Evolutionary conservation across 2,888 invertebrate genomes (phyloP).

Genomic region (Scaptomyza reducta): DNA sequence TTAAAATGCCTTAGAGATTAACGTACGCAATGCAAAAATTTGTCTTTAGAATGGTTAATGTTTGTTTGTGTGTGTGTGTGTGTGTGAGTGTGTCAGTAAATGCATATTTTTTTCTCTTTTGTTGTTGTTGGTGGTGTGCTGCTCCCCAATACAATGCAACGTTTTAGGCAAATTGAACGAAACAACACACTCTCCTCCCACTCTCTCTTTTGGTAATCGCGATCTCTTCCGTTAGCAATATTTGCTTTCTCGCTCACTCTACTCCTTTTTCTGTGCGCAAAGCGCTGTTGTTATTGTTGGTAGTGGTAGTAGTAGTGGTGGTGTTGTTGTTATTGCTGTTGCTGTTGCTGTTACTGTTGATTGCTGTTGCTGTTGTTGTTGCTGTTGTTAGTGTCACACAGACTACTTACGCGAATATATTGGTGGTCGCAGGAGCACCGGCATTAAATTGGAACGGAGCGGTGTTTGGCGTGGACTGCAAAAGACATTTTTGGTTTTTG

Average conservation of each 20-base stretch:
- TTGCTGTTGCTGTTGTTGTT: constrained; percentile 15
- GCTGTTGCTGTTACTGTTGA: not conserved
- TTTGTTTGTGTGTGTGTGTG: constrained; percentile 7
- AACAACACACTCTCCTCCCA: constrained; percentile 24
- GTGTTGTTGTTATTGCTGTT: constrained; percentile 10
- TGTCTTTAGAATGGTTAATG: constrained; percentile 26
- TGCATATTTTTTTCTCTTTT: not conserved
- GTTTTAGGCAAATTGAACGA: not conserved
- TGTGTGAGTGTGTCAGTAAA: constrained; percentile 13
- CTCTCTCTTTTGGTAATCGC: constrained; percentile 2
- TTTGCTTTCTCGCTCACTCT: constrained; percentile 3
- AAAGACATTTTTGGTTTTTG: constrained; percentile 65
- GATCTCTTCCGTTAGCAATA: constrained; percentile 14
- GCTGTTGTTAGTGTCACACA: constrained; percentile 24
- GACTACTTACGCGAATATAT: constrained; percentile 84
- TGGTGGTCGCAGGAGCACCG: constrained; percentile 80
- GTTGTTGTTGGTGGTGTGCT: not conserved
- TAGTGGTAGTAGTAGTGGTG: not conserved
- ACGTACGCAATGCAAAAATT: constrained; percentile 44
- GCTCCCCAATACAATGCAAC: constrained; percentile 9
- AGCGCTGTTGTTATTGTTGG: not conserved
- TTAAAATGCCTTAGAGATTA: constrained; percentile 23
- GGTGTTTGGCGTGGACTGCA: constrained; percentile 82
- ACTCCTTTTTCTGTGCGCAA: constrained; percentile 17
- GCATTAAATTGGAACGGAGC: constrained; percentile 84